These are phyloP conservation scores for Neolamprologus falcicula DNA, from an alignment of 2,113 vertebrate genomes.

Conservation along the genomic window DNA sequence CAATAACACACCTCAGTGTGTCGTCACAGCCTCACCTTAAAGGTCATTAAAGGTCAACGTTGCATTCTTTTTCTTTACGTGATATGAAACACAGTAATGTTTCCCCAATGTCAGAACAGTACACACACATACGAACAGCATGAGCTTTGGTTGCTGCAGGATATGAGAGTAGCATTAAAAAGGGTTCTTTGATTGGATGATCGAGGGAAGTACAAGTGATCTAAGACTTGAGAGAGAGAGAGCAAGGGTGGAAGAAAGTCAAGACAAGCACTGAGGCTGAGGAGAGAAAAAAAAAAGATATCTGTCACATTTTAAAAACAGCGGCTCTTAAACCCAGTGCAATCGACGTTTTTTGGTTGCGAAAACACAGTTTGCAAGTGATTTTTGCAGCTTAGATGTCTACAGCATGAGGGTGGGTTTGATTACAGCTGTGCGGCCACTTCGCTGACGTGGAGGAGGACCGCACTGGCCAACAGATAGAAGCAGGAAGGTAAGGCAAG, in stretches of 20 bases:
- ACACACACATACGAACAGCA: slow-evolving; percentile 10
- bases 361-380: slow-evolving; percentile 10
- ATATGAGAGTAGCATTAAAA: slow-evolving; percentile 43
- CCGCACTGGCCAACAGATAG: neutral
- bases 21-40: neutral
- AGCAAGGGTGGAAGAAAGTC: neutral
- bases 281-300: neutral
- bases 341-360: slow-evolving; percentile 45
- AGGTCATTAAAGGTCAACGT: neutral
- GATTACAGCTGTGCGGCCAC: slow-evolving; percentile 11
- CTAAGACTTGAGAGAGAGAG: neutral
- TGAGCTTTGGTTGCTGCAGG: slow-evolving; percentile 56
- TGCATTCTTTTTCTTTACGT: neutral
- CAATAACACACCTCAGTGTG: neutral
- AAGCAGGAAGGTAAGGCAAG: slow-evolving; percentile 60
- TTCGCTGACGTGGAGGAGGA: neutral
- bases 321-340: slow-evolving; percentile 44
- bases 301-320: slow-evolving; percentile 56
- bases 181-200: neutral
- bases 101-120: neutral
- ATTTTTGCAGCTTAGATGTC: slow-evolving; percentile 23
- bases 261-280: neutral
- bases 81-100: slow-evolving; percentile 22
- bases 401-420: slow-evolving; percentile 30
- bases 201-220: neutral